phyloP scores from a whole-genome alignment of 1,140 invertebrate species.

The Conus ventricosus region DNA sequence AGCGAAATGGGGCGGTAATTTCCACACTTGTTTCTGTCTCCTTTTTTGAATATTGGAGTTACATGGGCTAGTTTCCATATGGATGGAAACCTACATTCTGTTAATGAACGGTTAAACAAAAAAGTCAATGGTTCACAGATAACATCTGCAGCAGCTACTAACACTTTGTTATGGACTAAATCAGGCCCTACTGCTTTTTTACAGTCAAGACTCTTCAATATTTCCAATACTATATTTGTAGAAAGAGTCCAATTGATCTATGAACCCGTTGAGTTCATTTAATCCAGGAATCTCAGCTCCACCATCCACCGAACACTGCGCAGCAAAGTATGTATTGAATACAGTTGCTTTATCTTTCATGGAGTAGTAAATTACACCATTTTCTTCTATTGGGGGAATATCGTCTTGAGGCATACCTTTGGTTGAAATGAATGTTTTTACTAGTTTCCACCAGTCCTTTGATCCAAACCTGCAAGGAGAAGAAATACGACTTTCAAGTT shows the following conservation, averaged over 20 bases:
- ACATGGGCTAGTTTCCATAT: background rate
- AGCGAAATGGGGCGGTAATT: background rate
- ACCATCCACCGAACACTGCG: background rate
- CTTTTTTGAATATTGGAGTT: background rate
- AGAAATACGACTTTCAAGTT: background rate
- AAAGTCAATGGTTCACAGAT: background rate
- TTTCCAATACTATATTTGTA: background rate
- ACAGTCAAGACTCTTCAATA: background rate
- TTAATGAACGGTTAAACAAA: background rate
- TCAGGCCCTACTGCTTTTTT: background rate
- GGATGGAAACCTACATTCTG: background rate
- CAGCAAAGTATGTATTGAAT: background rate
- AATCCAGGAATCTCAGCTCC: background rate
- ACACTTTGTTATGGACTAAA: background rate
- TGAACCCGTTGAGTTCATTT: background rate
- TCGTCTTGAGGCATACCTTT: background rate
- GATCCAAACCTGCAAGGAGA: background rate
- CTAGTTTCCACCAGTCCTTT: background rate
- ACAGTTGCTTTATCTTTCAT: background rate
- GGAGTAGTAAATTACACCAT: background rate
- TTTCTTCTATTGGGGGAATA: background rate
- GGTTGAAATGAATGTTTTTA: background rate
- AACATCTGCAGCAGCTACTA: background rate
- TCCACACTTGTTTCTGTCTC: background rate
- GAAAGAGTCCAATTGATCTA: background rate